Conservation (phyloP, 2,113 vertebrate genomes). For the Cephalopterus ornatus region DNA sequence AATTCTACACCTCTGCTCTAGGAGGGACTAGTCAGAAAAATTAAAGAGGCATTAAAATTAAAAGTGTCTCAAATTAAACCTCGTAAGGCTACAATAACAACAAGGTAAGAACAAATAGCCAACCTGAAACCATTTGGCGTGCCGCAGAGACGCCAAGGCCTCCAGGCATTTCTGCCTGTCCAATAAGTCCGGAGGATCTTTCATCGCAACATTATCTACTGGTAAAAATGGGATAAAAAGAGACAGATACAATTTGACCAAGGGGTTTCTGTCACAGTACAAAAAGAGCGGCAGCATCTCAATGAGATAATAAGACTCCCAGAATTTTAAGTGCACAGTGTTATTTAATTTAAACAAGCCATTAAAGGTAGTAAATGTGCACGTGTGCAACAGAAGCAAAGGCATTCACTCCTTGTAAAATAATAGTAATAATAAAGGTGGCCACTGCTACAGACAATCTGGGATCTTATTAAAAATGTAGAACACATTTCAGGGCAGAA, state of each 20-base stretch:
- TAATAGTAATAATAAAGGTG: conserved; percentile 62
- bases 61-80: conserved; percentile 67
- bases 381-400: conserved; percentile 68
- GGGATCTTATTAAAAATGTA: conserved; percentile 79
- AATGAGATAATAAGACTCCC: conserved; percentile 79
- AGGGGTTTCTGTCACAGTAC: conserved; percentile 77
- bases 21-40: conserved; percentile 51
- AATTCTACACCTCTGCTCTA: conserved; percentile 38
- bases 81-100: conserved; percentile 87
- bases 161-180: conserved; percentile 99
- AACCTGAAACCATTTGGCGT: conserved; percentile 99
- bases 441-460: conserved; percentile 70
- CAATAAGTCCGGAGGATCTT: conserved; percentile 96
- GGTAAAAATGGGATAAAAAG: conserved; percentile 85
- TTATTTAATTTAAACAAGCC: conserved; percentile 70
- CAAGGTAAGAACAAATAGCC: conserved; percentile 90
- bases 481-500: conserved; percentile 69
- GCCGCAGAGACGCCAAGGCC: conserved; percentile 99
- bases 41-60: conserved; percentile 57
- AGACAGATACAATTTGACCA: conserved; percentile 85
- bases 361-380: conserved; percentile 67
- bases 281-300: conserved; percentile 73
- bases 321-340: conserved; percentile 72
- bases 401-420: conserved; percentile 67
- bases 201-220: conserved; percentile 95